A percentile compares a stretch with the other conserved stretches of the same genome.
phyloP scores from a whole-genome alignment of 1,140 invertebrate genomes.

The Tenebrio molitor region DNA sequence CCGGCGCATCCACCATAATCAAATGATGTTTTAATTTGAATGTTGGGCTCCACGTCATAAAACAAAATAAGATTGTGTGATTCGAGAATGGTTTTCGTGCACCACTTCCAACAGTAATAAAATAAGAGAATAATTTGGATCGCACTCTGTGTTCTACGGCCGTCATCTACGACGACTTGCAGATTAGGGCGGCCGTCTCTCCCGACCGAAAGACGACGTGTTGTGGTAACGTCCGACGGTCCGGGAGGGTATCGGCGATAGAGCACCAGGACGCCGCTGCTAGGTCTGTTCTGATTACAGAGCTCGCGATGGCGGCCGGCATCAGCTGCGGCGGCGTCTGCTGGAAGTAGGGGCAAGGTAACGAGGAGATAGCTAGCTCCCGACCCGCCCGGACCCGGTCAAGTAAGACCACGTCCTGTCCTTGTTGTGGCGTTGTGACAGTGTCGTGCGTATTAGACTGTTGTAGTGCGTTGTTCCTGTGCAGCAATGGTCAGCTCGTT shows the following conservation, averaged over 20 bases:
- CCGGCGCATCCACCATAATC: too few species aligned
- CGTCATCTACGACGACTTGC: constrained; percentile 2
- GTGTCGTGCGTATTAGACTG: constrained; percentile 66
- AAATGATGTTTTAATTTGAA: too few species aligned
- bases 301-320: constrained; percentile 72
- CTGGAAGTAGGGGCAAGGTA: constrained; percentile 77
- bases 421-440: constrained; percentile 67
- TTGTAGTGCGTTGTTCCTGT: constrained; percentile 65
- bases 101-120: neutral
- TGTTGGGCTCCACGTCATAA: too few species aligned
- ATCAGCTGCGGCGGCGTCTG: constrained; percentile 71
- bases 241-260: constrained; percentile 22
- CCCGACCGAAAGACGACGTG: neutral
- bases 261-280: constrained; percentile 56
- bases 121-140: too few species aligned
- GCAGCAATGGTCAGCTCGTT: constrained; percentile 65
- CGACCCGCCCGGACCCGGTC: constrained; percentile 63
- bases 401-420: constrained; percentile 66
- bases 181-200: constrained; percentile 21
- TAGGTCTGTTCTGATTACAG: constrained; percentile 75
- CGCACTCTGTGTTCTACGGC: constrained; percentile 7
- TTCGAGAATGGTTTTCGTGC: too few species aligned
- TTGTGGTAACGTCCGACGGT: neutral
- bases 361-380: constrained; percentile 73
- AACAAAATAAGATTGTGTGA: too few species aligned